These are phyloP conservation scores for Sebastes dallii DNA, from an alignment of 2,797 vertebrate species.

Conservation along the genomic window DNA sequence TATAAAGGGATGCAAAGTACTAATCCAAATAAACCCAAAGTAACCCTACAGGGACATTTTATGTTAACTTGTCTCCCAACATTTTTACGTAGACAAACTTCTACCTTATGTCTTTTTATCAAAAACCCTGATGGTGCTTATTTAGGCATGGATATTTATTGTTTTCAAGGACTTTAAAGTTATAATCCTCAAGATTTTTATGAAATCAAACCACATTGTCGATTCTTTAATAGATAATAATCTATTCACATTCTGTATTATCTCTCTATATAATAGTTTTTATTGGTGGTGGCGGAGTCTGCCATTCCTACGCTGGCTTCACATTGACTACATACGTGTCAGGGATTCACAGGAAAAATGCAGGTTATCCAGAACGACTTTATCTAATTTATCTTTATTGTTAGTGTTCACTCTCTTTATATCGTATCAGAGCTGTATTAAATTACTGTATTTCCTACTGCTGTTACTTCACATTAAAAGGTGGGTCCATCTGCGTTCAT, in stretches of 20 bases:
- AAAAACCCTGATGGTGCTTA: not conserved
- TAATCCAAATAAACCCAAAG: conserved; percentile 3
- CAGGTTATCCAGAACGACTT: not conserved
- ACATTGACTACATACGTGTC: not conserved
- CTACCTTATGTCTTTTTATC: not conserved
- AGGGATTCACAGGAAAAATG: not conserved
- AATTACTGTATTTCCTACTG: not conserved
- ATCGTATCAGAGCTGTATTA: not conserved
- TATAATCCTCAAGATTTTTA: not conserved
- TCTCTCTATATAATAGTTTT: not conserved
- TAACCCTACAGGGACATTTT: not conserved
- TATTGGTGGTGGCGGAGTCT: not conserved
- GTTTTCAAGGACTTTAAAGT: not conserved
- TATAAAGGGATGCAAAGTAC: not conserved
- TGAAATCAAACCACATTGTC: not conserved
- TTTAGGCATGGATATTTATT: not conserved
- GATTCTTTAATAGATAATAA: not conserved
- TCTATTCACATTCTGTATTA: not conserved
- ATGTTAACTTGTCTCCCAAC: not conserved
- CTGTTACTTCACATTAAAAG: not conserved
- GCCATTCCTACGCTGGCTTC: not conserved
- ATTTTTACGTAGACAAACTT: not conserved
- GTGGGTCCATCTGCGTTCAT: no score
- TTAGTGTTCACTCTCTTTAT: not conserved
- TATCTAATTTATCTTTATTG: not conserved